A percentile compares a stretch with the other conserved stretches of the same genome.
Evolutionary conservation across 2,797 vertebrate species (phyloP).

Genomic region (Cirrhinus mrigala): DNA sequence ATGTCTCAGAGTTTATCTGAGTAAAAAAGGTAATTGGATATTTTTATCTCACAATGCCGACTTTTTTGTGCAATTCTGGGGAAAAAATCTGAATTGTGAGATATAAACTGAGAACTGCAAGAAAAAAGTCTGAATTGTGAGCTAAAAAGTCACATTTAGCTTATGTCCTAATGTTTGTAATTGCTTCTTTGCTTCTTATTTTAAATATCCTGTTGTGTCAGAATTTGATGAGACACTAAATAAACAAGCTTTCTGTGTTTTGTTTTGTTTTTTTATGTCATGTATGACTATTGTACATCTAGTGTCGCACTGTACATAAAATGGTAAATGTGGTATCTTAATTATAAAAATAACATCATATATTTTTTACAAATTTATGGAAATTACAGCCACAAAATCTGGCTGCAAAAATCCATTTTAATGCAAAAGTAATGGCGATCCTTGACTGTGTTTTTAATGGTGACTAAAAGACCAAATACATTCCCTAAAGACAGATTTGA

Average conservation of each 20-base stretch:
- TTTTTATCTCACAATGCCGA: background rate
- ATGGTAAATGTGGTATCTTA: background rate
- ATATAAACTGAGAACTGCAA: background rate
- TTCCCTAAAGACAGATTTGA: background rate
- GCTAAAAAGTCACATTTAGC: background rate
- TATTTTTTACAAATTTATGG: background rate
- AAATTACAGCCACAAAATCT: background rate
- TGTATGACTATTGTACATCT: background rate
- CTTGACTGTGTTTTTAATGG: background rate
- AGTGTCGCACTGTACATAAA: background rate
- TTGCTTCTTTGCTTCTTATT: background rate
- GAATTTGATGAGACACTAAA: background rate
- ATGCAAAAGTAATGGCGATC: background rate
- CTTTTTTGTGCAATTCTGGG: background rate
- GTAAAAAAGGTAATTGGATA: background rate
- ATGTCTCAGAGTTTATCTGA: background rate
- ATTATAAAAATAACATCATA: background rate
- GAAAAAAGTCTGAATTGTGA: no score
- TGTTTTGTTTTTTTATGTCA: background rate
- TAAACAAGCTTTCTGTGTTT: background rate
- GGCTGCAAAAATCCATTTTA: background rate
- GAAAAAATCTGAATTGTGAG: no score
- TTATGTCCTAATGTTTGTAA: background rate
- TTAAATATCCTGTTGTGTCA: background rate
- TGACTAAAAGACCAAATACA: background rate